Base-by-base conservation (phyloP, 1,140 invertebrate species). In the Batillaria attramentaria region DNA sequence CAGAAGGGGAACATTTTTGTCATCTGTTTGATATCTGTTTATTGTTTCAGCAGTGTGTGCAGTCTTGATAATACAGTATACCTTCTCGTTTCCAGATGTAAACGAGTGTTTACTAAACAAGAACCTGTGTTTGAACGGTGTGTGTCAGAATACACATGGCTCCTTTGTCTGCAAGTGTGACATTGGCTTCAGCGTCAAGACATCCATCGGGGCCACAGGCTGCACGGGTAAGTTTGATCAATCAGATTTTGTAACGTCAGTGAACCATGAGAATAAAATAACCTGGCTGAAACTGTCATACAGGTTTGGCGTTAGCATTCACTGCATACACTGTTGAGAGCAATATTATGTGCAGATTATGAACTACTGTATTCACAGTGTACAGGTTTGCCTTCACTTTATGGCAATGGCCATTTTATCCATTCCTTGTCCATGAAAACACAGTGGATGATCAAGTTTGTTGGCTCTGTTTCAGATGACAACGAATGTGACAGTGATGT, bases 121-220 rank as follows among this genome's bases (percentile, higher is more conserved):
- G 43, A 85, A 87, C 42, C 87, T 95, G 0, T 97, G 96, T 91
- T 90, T 93, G 62, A 94, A 95, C 88, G 97, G 97, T 0, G 94
- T 95, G 16, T 97, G 96, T 90, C 91, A 95, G 75, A 97, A 97
- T 89, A 92, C 94, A 0, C 93, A 94, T 83, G 96, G 96, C 13
- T 94, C 94, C 10, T 97, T 94, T 90, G 91, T 93, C 13, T 97
- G 96, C 89, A 94, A 95, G 74, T 97, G 96, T 90, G 94, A 94
- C 84, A 93, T 94, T 66, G 96, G 96, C 0, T 99, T 97, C 88
- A 87, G 86, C 57, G 84, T 89, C 28, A 85, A 89, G 76, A 69
- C 94, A 24, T 79, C 80, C 0, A 84, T 82, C 8, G 85, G 79
- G 24, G 84, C 83, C 66, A 83, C 85, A 37, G 88, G 89, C 24